Percentiles rank a stretch among this genome's conserved stretches.
These are phyloP conservation scores for Horisme vitalbata DNA, from an alignment of 2,888 invertebrate genomes.

Conservation along the genomic window DNA sequence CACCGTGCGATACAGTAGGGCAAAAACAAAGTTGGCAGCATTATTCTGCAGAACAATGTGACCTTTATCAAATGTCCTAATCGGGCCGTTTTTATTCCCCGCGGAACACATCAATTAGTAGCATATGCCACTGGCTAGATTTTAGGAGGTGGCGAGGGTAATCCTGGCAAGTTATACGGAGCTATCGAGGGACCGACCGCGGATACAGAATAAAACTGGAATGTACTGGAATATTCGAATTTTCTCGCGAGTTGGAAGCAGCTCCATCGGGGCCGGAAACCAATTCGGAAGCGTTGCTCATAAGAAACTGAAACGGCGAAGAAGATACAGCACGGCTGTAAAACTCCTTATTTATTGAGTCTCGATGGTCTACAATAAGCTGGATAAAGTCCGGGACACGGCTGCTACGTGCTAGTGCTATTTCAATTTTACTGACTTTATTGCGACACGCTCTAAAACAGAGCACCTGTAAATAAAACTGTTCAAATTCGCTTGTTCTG, in stretches of 20 bases:
- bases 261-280: constrained; percentile 38
- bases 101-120: constrained; percentile 68
- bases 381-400: constrained; percentile 28
- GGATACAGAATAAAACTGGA: constrained; percentile 48
- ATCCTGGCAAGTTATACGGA: constrained; percentile 55
- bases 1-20: constrained; percentile 24
- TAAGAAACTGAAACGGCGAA: constrained; percentile 38
- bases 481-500: constrained; percentile 15
- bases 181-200: constrained; percentile 39
- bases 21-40: constrained; percentile 38
- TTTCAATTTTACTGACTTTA: constrained; percentile 29
- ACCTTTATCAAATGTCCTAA: constrained; percentile 47
- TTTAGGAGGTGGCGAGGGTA: constrained; percentile 60
- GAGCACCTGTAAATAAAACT: constrained; percentile 18
- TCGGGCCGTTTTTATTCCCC: constrained; percentile 71
- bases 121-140: constrained; percentile 67
- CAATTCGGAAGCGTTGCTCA: constrained; percentile 42
- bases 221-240: constrained; percentile 48
- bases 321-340: constrained; percentile 37
- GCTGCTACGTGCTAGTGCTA: constrained; percentile 22
- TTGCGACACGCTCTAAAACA: constrained; percentile 21
- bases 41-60: constrained; percentile 15
- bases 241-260: constrained; percentile 30
- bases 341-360: constrained; percentile 43
- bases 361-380: constrained; percentile 36